phyloP scores from a whole-genome alignment of 2,888 invertebrate genomes.

The Drosophila imparisetae region DNA sequence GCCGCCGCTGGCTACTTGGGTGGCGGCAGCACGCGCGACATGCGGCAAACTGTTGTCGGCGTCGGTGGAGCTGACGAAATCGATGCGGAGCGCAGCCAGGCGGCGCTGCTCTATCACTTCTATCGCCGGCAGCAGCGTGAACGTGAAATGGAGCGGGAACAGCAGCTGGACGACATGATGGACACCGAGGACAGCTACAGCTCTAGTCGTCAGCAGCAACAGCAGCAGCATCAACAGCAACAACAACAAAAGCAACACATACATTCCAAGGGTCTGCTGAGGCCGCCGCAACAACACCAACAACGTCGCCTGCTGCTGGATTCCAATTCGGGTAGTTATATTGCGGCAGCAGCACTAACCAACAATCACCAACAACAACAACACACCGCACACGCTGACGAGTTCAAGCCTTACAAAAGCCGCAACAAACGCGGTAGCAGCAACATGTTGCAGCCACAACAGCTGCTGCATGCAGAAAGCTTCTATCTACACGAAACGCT shows the following conservation, averaged over 20 bases:
- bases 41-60: constrained; percentile 52
- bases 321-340: constrained; percentile 84
- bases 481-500: constrained; percentile 57
- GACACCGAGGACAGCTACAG: constrained; percentile 79
- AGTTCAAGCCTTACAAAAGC: constrained; percentile 32
- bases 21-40: constrained; percentile 78
- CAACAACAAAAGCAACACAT: constrained; percentile 64
- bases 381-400: constrained; percentile 39
- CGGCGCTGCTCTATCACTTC: constrained; percentile 75
- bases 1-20: constrained; percentile 73
- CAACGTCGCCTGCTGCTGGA: constrained; percentile 82
- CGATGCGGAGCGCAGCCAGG: constrained; percentile 49
- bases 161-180: constrained; percentile 69
- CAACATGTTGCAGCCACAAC: constrained; percentile 34
- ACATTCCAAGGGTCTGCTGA: constrained; percentile 71
- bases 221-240: constrained; percentile 48
- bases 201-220: constrained; percentile 57
- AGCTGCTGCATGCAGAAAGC: constrained; percentile 38
- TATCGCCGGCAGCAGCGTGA: constrained; percentile 77
- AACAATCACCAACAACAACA: constrained; percentile 59
- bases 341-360: constrained; percentile 47
- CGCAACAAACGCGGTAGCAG: constrained; percentile 35
- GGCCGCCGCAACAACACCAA: constrained; percentile 68
- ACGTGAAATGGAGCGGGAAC: constrained; percentile 49
- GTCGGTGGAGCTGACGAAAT: constrained; percentile 34